A percentile compares a stretch with the other conserved stretches of the same genome.
Conservation (phyloP, 2,797 vertebrate genomes). For the Otolemur crassicaudatus region DNA sequence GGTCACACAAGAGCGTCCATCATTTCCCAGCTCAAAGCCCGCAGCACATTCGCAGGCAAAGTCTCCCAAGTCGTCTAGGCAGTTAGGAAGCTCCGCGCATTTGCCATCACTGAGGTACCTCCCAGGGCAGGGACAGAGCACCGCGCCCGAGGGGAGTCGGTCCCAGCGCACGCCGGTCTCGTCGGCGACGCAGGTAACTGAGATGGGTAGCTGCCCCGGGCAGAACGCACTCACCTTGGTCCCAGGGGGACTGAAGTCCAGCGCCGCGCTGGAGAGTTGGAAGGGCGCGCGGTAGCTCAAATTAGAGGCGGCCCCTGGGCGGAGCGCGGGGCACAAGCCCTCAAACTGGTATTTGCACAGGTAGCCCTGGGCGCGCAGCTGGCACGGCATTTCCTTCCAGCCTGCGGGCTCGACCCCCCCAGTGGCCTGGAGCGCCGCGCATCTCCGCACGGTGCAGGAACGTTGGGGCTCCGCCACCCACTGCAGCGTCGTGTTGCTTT, state of each 20-base stretch:
- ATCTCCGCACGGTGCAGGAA: constrained; percentile 86
- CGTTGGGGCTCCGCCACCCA: constrained; percentile 87
- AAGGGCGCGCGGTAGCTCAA: constrained; percentile 81
- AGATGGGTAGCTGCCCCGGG: not conserved
- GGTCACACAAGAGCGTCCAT: constrained; percentile 56
- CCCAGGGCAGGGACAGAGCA: constrained; percentile 79
- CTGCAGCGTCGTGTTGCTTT: constrained; percentile 58
- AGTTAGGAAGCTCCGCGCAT: constrained; percentile 69
- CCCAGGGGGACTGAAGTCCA: constrained; percentile 85
- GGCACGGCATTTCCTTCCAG: constrained; percentile 86
- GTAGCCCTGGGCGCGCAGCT: constrained; percentile 81
- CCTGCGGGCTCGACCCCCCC: constrained; percentile 81
- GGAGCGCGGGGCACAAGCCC: constrained; percentile 79
- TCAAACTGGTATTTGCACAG: constrained; percentile 88
- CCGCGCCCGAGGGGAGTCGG: constrained; percentile 51
- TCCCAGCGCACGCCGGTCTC: constrained; percentile 73
- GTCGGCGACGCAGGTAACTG: constrained; percentile 46
- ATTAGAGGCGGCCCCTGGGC: constrained; percentile 63
- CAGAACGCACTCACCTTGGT: constrained; percentile 86
- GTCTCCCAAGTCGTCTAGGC: constrained; percentile 71
- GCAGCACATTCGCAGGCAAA: constrained; percentile 77
- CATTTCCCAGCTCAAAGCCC: constrained; percentile 56
- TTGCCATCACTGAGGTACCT: constrained; percentile 51
- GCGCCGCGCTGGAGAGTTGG: constrained; percentile 73
- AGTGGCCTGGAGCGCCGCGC: constrained; percentile 86